A percentile compares a stretch with the other conserved stretches of the same genome.
phyloP scores from a whole-genome alignment of 2,797 vertebrate species.

The Sarcophilus harrisii region DNA sequence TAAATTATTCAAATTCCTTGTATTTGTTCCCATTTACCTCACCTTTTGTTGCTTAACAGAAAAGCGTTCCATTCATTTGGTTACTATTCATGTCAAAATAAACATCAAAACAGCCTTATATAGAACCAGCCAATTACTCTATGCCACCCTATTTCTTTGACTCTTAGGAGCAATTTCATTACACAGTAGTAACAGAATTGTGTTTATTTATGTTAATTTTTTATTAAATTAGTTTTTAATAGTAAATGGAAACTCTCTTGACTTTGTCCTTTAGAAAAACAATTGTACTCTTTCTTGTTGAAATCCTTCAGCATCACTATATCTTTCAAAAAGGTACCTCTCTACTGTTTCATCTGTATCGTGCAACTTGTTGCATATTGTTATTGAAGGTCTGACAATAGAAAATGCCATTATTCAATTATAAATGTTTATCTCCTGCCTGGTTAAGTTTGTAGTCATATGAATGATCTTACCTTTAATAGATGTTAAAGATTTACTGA shows the following conservation, averaged over 20 bases:
- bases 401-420: neutral
- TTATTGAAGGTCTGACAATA: neutral
- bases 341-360: neutral
- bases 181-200: neutral
- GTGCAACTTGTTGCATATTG: neutral
- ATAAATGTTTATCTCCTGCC: neutral
- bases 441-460: neutral
- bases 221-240: neutral
- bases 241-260: neutral
- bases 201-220: neutral
- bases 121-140: neutral
- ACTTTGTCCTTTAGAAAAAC: neutral
- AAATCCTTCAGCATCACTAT: neutral
- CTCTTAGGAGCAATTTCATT: neutral
- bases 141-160: neutral
- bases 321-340: neutral
- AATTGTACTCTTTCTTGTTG: neutral
- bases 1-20: neutral
- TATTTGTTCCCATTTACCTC: neutral
- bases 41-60: neutral
- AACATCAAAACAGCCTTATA: neutral
- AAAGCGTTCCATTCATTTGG: neutral
- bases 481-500: neutral
- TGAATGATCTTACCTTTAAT: neutral
- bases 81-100: neutral